Evolutionary conservation across 2,888 invertebrate genomes (phyloP).

Genomic region (Lasius platythorax): DNA sequence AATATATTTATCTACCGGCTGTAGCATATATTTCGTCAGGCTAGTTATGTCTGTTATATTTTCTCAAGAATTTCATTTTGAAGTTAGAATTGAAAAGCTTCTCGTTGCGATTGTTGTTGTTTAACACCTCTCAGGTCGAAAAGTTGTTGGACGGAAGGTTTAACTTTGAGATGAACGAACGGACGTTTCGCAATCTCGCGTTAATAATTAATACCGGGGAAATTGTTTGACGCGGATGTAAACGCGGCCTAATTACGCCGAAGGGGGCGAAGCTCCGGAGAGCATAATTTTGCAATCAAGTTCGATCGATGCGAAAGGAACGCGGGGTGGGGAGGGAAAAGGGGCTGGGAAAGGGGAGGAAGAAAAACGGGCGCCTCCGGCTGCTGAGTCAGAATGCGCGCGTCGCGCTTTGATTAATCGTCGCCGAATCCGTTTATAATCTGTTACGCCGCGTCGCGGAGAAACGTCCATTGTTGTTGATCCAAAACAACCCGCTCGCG

Average conservation of each 20-base stretch:
- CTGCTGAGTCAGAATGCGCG: slow-evolving; percentile 27
- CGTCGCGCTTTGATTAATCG: slow-evolving; percentile 42
- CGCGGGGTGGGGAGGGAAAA: too few relatives aligned
- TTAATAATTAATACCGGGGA: slow-evolving; percentile 55
- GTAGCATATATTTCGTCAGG: background rate
- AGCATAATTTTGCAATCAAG: slow-evolving; percentile 54
- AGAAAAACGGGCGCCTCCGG: slow-evolving; percentile 15
- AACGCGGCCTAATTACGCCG: slow-evolving; percentile 52
- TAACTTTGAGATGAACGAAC: slow-evolving; percentile 16
- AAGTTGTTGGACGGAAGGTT: background rate
- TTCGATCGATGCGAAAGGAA: slow-evolving; percentile 9
- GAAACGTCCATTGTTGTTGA: background rate
- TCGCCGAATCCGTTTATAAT: slow-evolving; percentile 35
- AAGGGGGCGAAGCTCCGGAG: slow-evolving; percentile 15
- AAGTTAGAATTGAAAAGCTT: background rate
- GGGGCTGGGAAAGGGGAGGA: background rate
- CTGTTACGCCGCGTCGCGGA: slow-evolving; percentile 7
- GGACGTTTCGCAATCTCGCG: slow-evolving; percentile 26
- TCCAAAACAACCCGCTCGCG: slow-evolving; percentile 11
- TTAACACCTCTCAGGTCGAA: background rate
- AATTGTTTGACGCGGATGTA: slow-evolving; percentile 43
- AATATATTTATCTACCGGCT: background rate
- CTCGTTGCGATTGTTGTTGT: slow-evolving; percentile 4
- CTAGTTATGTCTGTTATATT: background rate
- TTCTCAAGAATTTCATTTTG: background rate